A percentile compares a stretch with the other conserved stretches of the same genome.
Conservation (phyloP, 2,888 invertebrate species). For the Spilosoma lubricipeda region DNA sequence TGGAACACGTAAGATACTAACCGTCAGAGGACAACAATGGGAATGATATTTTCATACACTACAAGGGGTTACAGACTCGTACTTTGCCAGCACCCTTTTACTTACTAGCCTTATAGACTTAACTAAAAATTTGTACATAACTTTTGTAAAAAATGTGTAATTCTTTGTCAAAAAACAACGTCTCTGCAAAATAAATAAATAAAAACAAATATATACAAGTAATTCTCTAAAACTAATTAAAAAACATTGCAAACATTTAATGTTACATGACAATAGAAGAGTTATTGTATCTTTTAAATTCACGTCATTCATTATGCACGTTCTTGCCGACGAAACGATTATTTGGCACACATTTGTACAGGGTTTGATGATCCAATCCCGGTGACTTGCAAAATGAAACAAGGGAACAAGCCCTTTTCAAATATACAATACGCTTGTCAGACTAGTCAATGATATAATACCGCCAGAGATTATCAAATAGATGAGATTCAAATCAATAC, state of each 20-base stretch:
- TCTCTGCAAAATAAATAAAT: background rate
- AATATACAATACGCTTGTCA: background rate
- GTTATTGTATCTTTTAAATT: background rate
- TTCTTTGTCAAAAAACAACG: background rate
- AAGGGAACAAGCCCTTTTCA: background rate
- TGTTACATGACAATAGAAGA: background rate
- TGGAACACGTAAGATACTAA: background rate
- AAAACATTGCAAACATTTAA: background rate
- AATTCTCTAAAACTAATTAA: too few species aligned
- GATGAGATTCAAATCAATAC: background rate
- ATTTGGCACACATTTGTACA: too few species aligned
- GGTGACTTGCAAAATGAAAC: background rate
- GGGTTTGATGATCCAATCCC: too few species aligned
- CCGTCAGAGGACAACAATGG: background rate
- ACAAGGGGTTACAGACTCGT: too few species aligned
- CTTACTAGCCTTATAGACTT: background rate
- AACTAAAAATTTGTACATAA: background rate
- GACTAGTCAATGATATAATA: background rate
- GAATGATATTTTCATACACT: background rate
- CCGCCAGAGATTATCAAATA: background rate
- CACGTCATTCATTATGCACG: background rate
- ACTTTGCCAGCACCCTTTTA: background rate
- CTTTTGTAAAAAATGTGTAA: background rate
- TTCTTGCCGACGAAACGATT: too few species aligned
- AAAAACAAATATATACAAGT: background rate